phyloP scores from a whole-genome alignment of 2,797 vertebrate genomes.

The Margarornis squamiger region DNA sequence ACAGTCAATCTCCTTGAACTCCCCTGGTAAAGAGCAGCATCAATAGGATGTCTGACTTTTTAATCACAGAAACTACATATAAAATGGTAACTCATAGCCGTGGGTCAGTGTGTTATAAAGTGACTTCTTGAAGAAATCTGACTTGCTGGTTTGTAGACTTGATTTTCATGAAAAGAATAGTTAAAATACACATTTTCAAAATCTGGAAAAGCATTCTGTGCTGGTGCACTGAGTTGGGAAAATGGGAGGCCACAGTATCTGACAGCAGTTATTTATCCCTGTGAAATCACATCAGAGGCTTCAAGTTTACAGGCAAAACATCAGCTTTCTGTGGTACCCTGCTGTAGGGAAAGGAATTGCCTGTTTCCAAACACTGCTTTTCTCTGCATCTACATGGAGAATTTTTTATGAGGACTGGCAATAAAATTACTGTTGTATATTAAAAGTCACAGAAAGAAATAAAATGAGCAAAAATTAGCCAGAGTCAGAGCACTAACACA shows the following conservation, averaged over 20 bases:
- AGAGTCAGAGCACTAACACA: background rate
- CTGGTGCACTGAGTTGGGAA: background rate
- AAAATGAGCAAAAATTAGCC: background rate
- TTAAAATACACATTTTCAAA: background rate
- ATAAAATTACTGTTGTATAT: background rate
- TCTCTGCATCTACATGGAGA: background rate
- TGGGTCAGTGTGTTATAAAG: slow-evolving; percentile 20
- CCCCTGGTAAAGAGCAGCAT: slow-evolving; percentile 51
- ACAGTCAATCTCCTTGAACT: slow-evolving; percentile 56
- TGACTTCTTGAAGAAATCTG: slow-evolving; percentile 10
- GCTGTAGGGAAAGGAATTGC: background rate
- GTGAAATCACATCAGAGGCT: background rate
- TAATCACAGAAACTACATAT: slow-evolving; percentile 43
- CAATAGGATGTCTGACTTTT: slow-evolving; percentile 36
- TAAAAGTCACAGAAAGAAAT: background rate
- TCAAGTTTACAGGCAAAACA: background rate
- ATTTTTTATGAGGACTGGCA: background rate
- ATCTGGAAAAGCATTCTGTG: background rate
- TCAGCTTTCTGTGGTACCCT: background rate
- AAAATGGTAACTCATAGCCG: slow-evolving; percentile 42
- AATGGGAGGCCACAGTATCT: background rate
- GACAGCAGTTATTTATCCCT: background rate
- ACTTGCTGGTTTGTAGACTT: background rate
- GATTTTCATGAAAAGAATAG: slow-evolving; percentile 3
- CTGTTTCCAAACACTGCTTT: background rate